Conservation (phyloP, 2,113 vertebrate species). For the Paratilapia polleni region DNA sequence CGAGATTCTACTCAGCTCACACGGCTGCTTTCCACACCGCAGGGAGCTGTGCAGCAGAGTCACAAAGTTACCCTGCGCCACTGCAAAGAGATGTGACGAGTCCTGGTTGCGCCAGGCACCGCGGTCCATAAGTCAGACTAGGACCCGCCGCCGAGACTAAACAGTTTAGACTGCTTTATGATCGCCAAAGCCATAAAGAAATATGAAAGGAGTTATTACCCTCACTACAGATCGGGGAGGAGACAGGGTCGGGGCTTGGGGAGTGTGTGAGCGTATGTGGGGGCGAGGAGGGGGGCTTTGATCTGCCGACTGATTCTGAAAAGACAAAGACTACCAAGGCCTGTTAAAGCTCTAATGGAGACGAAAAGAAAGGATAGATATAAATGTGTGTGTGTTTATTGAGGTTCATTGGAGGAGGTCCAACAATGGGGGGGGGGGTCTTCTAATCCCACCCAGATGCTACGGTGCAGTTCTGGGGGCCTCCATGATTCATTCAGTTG, state of each 20-base stretch:
- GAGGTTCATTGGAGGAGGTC: constrained; percentile 35
- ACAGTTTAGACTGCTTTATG: constrained; percentile 77
- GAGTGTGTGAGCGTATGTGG: not conserved
- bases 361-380: constrained; percentile 31
- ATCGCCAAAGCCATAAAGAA: constrained; percentile 70
- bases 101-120: constrained; percentile 54
- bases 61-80: not conserved
- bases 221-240: constrained; percentile 10
- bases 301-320: constrained; percentile 65
- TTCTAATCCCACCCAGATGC: constrained; percentile 73
- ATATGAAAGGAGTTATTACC: constrained; percentile 76
- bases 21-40: not conserved
- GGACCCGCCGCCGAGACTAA: constrained; percentile 77
- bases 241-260: not conserved
- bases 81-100: constrained; percentile 34
- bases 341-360: constrained; percentile 42
- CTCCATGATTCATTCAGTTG: constrained; percentile 60
- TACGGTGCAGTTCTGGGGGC: constrained; percentile 43
- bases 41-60: constrained; percentile 13
- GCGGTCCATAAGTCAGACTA: constrained; percentile 58
- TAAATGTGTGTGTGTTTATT: constrained; percentile 24
- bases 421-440: constrained; percentile 32
- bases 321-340: constrained; percentile 43
- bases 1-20: not conserved
- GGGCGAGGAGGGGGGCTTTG: constrained; percentile 57